Evolutionary conservation across 1,140 invertebrate species (phyloP), one percentile per base, ranked within the genome.

Genomic region (Stenopsyche tienmushanensis): DNA sequence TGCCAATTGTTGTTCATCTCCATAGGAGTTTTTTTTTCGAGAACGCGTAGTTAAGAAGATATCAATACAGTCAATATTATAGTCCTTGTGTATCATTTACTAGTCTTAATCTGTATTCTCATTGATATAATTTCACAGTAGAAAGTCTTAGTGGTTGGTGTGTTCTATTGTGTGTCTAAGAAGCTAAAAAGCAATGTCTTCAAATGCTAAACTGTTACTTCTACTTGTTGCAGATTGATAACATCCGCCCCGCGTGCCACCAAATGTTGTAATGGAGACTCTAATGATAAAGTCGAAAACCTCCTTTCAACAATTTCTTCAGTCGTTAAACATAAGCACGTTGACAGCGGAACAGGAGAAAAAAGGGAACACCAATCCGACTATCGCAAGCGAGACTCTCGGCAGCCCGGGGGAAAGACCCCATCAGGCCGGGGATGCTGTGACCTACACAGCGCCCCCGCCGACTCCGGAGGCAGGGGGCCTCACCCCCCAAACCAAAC

Each of bases 401-500:
- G 3, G 8, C 8, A 47, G 7, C 18, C 49, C 49, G 49, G 7
- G 17, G 39, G 24, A 7, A 13, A 15, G n/a, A 26, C 25, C 52
- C 52, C 52, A 18, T 2, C 24, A 29, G 29, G 41, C 52, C 60
- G 54, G 52, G 60, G 55, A 45, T 17, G 15, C 26, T 7, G 55
- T 29, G 53, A 45, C 55, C 18, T 17, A 18, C n/a, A n/a, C 10
- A 41, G 49, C 49, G 5, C 7, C 7, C 15, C 50, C 20, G 23
- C 23, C 75, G 75, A 59, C 65, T 72, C 72, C 73, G 67, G 75
- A 74, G 73, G 75, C 78, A 74, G 75, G 75, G 75, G 75, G 71
- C 72, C 75, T 73, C 73, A 72, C 72, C 58, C 74, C 74, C 74
- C 73, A 7, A 25, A 25, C 49, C 10, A 25, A 5, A 8, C 18